These are phyloP conservation scores for Glossosoma conforme DNA, from an alignment of 1,140 invertebrate genomes.

Conservation along the genomic window DNA sequence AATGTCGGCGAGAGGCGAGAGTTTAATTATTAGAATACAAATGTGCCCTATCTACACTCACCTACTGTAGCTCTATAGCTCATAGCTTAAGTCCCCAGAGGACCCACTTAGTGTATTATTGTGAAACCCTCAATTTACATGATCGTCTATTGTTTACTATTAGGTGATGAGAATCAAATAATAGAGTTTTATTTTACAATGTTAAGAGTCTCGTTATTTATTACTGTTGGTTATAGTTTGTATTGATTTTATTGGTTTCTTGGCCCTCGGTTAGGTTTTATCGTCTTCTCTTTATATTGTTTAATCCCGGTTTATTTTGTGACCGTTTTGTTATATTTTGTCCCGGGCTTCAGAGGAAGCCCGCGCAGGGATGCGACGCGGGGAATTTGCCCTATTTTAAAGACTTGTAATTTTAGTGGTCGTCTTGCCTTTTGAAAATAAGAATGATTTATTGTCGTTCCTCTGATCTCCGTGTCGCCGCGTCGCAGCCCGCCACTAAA, in stretches of 20 bases:
- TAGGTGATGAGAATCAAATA: constrained; percentile 31
- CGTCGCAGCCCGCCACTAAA: too few relatives aligned
- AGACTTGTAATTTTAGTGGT: too few relatives aligned
- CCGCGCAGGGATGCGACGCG: too few relatives aligned
- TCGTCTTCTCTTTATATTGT: too few relatives aligned
- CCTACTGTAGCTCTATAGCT: constrained; percentile 26
- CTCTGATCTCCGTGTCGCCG: too few relatives aligned
- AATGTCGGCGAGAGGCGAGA: constrained; percentile 9
- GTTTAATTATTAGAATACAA: constrained; percentile 29
- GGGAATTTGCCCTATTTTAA: too few relatives aligned
- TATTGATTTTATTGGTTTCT: constrained; percentile 18
- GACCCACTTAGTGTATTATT: constrained; percentile 4
- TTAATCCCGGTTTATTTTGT: too few relatives aligned
- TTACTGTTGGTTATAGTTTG: constrained; percentile 27
- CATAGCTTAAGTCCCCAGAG: background rate
- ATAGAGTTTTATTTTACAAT: constrained; percentile 34
- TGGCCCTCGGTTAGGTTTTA: constrained; percentile 9
- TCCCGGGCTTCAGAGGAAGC: too few relatives aligned
- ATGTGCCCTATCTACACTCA: constrained; percentile 33
- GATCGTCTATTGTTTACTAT: constrained; percentile 30
- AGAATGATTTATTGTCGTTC: too few relatives aligned
- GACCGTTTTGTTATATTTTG: too few relatives aligned
- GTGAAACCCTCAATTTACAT: constrained; percentile 24
- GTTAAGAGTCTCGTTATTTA: constrained; percentile 30
- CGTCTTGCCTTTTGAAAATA: too few relatives aligned